Base-by-base conservation (phyloP, 2,113 vertebrate species). In the Helogale parvula region DNA sequence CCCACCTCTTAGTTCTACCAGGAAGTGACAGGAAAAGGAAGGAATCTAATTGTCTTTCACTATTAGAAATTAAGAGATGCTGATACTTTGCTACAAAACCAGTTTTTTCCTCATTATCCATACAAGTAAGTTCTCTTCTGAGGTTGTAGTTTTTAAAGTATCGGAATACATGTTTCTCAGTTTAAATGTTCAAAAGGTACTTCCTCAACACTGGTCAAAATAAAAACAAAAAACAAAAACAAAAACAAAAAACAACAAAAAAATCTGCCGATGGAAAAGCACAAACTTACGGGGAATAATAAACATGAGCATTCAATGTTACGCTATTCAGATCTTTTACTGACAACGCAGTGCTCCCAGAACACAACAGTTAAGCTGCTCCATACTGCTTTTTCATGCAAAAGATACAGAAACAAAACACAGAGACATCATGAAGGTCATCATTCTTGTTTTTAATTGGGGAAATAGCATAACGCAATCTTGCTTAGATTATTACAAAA, bases 361-460 rank as follows among this genome's bases (percentile, higher is more conserved):
- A 86, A 93, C 95, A 96, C 63, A 98, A 98, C 74, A 94, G 81
- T 97, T 96, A 98, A 98, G 94, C 88, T 97, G 93, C 96, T 85
- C 97, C 97, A 97, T 97, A 97, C 35, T 98, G 93, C 69, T 96
- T 96, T 95, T 95, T 96, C 98, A 98, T 98, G 98, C 98, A 99
- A 98, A 98, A 98, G 91, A 65, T 98, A 98, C 96, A 98, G 97
- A 98, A 99, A 98, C 98, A 99, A 99, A 99, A 99, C 99, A 99
- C 99, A 98, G 98, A 99, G 98, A 98, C 98, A 98, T 98, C 97
- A 98, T 97, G 96, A 98, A 97, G 98, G 98, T 99, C 98, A 98
- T 94, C 98, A 99, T 97, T 98, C 98, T 99, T 98, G 81, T 87
- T 98, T 98, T 99, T 99, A 99, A 99, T 99, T 98, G 87, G 98